Conservation (phyloP, 2,797 vertebrate genomes). For the Pseudochromis fuscus region DNA sequence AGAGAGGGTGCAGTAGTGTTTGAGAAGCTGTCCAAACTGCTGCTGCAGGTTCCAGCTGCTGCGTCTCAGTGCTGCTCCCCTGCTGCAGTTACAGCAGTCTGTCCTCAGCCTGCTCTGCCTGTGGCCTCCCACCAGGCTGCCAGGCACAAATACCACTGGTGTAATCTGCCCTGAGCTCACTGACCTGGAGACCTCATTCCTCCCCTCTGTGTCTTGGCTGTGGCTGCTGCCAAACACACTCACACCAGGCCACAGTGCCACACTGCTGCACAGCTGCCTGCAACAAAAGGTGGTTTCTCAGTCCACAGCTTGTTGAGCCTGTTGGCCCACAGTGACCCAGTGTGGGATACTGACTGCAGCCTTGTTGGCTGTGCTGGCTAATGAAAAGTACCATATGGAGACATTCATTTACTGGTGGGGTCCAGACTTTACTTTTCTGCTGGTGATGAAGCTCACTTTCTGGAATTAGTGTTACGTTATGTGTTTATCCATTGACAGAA, state of each 20-base stretch:
- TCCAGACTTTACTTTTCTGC: no score
- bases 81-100: constrained; percentile 3
- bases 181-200: constrained; percentile 47
- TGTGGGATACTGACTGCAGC: constrained; percentile 13
- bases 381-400: constrained; percentile 12
- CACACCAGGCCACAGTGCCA: constrained; percentile 3
- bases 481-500: no score
- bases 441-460: no score
- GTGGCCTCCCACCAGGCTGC: constrained; percentile 18
- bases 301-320: constrained; percentile 20
- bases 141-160: constrained; percentile 44
- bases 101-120: neutral
- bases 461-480: no score
- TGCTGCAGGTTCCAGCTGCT: neutral
- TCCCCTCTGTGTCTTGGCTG: constrained; percentile 39
- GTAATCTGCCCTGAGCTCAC: constrained; percentile 51
- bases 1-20: no score
- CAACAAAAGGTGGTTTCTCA: constrained; percentile 45
- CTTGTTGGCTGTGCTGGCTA: constrained; percentile 12
- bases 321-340: constrained; percentile 18
- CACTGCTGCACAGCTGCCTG: constrained; percentile 19
- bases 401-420: constrained; percentile 23
- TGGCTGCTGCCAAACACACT: neutral
- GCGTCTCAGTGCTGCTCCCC: neutral
- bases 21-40: no score